Conservation (phyloP, 2,797 vertebrate genomes). For the Picus viridis region DNA sequence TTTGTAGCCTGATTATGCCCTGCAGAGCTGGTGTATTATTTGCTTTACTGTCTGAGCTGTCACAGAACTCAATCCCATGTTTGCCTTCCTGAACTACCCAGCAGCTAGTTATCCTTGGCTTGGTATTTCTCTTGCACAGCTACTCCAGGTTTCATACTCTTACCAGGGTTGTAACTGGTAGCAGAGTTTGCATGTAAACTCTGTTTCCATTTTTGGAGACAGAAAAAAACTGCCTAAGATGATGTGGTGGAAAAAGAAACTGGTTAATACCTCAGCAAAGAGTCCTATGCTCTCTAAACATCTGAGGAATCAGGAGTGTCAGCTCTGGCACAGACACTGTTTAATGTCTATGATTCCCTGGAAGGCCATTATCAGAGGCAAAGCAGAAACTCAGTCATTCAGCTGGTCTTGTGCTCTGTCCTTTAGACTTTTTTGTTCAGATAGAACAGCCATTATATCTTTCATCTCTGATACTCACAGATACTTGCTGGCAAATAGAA, state of each 20-base stretch:
- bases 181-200: not conserved
- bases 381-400: not conserved
- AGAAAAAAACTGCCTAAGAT: not conserved
- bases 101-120: not conserved
- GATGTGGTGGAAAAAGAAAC: not conserved
- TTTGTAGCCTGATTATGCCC: not conserved
- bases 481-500: not conserved
- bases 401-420: not conserved
- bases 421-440: not conserved
- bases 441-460: not conserved
- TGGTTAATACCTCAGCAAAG: not conserved
- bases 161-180: not conserved
- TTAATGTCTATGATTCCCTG: not conserved
- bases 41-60: not conserved
- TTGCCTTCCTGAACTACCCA: not conserved
- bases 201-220: not conserved
- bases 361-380: fast-evolving
- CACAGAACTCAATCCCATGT: not conserved
- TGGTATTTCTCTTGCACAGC: not conserved
- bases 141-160: not conserved
- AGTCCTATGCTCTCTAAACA: not conserved
- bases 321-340: not conserved
- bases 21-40: not conserved
- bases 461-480: not conserved
- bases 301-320: not conserved